Evolutionary conservation across 2,888 invertebrate genomes (phyloP).

Genomic region (Pinctada fucata): DNA sequence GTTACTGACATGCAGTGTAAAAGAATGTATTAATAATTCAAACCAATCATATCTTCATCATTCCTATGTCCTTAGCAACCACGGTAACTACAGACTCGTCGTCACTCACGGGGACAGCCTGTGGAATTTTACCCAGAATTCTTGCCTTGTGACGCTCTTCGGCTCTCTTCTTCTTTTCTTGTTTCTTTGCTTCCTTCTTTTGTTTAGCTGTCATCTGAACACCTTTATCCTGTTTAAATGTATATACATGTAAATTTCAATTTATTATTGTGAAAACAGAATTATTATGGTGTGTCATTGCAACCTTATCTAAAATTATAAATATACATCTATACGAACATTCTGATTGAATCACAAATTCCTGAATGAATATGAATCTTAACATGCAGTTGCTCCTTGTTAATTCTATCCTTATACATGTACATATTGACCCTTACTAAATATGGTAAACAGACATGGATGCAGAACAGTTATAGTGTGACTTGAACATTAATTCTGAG

Average conservation of each 20-base stretch:
- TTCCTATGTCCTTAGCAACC: slow-evolving; percentile 50
- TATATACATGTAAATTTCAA: background rate
- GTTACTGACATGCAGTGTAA: too few species aligned
- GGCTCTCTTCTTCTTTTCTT: slow-evolving; percentile 66
- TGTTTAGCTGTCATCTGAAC: slow-evolving; percentile 43
- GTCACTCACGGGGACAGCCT: slow-evolving; percentile 36
- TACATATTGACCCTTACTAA: too few species aligned
- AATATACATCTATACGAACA: too few species aligned
- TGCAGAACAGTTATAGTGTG: too few species aligned
- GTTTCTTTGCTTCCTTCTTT: slow-evolving; percentile 61
- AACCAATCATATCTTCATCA: slow-evolving; percentile 54
- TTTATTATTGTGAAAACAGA: slow-evolving; percentile 1
- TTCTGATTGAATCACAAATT: too few species aligned
- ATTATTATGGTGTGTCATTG: background rate
- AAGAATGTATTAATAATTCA: background rate
- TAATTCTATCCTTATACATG: too few species aligned
- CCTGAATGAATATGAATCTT: too few species aligned
- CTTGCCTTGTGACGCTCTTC: slow-evolving; percentile 60
- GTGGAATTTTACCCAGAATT: slow-evolving; percentile 44
- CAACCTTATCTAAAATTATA: too few species aligned
- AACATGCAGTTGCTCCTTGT: too few species aligned
- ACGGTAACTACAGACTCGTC: slow-evolving; percentile 52
- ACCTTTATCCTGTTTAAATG: background rate
- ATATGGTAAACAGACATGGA: too few species aligned
- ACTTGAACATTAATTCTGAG: too few species aligned